A percentile compares a stretch with the other conserved stretches of the same genome.
phyloP scores from a whole-genome alignment of 2,888 invertebrate genomes.

The Eilema sororculum region DNA sequence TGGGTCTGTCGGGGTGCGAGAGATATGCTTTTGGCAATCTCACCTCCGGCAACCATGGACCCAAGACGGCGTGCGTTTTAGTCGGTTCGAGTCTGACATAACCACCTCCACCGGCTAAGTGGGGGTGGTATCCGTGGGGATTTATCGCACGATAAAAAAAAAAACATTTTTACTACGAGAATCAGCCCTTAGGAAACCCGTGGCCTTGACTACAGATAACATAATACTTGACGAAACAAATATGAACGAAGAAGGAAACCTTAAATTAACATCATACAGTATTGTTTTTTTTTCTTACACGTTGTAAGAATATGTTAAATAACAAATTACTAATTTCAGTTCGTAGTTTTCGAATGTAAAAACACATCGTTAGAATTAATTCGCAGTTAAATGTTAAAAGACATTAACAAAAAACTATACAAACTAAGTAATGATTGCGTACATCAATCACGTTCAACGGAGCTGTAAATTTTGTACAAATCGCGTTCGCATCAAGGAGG shows the following conservation, averaged over 20 bases:
- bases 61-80: no score
- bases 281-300: background rate
- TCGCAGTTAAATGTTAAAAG: background rate
- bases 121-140: no score
- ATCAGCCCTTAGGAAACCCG: no score
- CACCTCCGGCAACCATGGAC: no score
- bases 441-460: background rate
- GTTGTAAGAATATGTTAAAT: constrained; percentile 3
- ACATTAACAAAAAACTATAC: background rate
- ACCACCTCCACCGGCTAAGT: no score
- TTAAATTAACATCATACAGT: background rate
- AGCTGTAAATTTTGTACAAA: background rate
- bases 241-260: background rate
- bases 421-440: background rate
- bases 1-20: no score
- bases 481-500: background rate
- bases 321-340: background rate
- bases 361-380: constrained; percentile 4
- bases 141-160: no score
- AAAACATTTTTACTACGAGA: no score
- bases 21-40: no score
- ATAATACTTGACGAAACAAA: background rate
- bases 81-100: no score
- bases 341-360: background rate
- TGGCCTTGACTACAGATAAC: no score